These are phyloP conservation scores for Drosophila dunni DNA, from an alignment of 1,140 invertebrate genomes.

Conservation along the genomic window DNA sequence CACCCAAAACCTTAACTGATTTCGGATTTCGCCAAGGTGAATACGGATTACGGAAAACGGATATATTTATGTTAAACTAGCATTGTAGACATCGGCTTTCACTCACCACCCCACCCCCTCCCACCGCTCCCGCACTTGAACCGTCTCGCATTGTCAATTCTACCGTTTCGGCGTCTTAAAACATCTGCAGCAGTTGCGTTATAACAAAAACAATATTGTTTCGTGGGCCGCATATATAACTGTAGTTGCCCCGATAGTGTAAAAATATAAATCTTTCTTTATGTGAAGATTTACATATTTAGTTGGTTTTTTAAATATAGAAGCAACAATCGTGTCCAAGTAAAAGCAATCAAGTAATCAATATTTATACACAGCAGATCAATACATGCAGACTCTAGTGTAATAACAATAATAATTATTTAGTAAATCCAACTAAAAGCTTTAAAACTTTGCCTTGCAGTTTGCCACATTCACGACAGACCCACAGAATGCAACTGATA, in stretches of 20 bases:
- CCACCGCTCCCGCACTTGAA: not conserved
- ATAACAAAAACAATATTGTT: constrained; percentile 11
- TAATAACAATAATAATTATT: no score
- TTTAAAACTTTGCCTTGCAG: constrained; percentile 58
- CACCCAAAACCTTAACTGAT: constrained; percentile 34
- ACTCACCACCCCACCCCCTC: no score
- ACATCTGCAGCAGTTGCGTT: constrained; percentile 31
- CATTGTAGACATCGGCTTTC: constrained; percentile 34
- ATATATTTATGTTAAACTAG: constrained; percentile 33
- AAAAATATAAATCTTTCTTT: not conserved
- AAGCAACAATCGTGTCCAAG: no score
- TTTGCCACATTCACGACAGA: constrained; percentile 29
- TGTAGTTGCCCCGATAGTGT: constrained; percentile 3
- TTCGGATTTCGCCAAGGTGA: constrained; percentile 63
- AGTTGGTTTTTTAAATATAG: not conserved
- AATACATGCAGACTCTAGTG: no score
- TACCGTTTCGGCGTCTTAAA: constrained; percentile 1
- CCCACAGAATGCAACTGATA: constrained; percentile 58
- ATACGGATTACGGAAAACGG: constrained; percentile 44
- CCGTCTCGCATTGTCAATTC: no score
- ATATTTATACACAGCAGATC: no score
- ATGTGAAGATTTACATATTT: constrained; percentile 6
- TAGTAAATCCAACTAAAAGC: no score
- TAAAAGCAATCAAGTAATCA: no score
- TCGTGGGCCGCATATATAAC: constrained; percentile 53